A percentile compares a stretch with the other conserved stretches of the same genome.
Evolutionary conservation across 2,888 invertebrate genomes (phyloP).

Genomic region (Tachystola acroxantha): DNA sequence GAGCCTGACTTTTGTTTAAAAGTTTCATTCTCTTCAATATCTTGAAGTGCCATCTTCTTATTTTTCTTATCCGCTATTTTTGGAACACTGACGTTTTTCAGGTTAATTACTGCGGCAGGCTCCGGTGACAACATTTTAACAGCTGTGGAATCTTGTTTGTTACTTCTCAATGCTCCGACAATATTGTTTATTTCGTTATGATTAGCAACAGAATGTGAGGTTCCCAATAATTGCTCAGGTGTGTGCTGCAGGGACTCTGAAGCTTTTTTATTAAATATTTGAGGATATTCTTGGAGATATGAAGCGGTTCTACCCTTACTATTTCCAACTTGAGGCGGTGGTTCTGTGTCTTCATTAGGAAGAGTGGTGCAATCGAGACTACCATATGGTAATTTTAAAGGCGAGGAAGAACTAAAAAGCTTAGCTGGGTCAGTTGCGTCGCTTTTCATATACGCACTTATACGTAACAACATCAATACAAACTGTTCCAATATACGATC

Average conservation of each 20-base stretch:
- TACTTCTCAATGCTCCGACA: conserved; percentile 9
- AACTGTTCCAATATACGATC: conserved; percentile 68
- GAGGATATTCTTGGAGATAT: conserved; percentile 58
- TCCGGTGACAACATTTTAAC: conserved; percentile 2
- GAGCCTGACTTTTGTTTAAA: too few relatives aligned
- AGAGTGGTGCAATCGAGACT: conserved; percentile 19
- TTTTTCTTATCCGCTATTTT: not conserved
- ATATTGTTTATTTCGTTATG: conserved; percentile 14
- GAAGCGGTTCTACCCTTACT: conserved; percentile 45
- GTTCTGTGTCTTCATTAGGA: conserved; percentile 37
- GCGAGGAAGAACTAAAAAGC: conserved; percentile 16
- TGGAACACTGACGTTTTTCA: not conserved
- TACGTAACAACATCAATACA: conserved; percentile 55
- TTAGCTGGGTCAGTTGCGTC: conserved; percentile 27
- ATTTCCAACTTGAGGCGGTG: conserved; percentile 45
- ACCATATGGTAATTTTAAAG: conserved; percentile 9
- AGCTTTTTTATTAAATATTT: conserved; percentile 59
- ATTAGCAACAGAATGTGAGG: conserved; percentile 16
- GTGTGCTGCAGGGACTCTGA: conserved; percentile 27
- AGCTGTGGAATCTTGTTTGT: conserved; percentile 13
- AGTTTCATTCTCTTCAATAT: too few relatives aligned
- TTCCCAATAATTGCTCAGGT: conserved; percentile 7
- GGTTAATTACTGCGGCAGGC: not conserved
- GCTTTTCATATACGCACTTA: conserved; percentile 43
- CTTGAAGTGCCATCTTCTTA: too few relatives aligned